Evolutionary conservation across 2,113 vertebrate genomes (phyloP).

Genomic region (Podocnemis expansa): DNA sequence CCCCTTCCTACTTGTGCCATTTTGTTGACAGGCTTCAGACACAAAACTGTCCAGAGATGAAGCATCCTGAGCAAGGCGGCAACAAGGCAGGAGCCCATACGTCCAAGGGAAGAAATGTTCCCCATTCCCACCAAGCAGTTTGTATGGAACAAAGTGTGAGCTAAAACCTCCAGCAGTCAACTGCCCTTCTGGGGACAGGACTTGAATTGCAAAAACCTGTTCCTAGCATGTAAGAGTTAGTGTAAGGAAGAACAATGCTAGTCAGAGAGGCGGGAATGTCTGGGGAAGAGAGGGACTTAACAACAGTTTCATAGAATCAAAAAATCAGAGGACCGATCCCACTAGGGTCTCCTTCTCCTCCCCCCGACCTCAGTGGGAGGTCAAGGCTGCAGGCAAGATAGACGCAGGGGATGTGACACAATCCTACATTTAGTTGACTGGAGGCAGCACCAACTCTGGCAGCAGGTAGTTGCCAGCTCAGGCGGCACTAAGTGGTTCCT

Average conservation of each 20-base stretch:
- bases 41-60: background rate
- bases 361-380: accelerated
- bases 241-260: background rate
- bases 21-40: accelerated
- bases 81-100: background rate
- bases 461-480: background rate
- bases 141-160: accelerated
- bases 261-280: accelerated
- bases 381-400: background rate
- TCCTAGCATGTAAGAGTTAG: background rate
- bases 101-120: accelerated
- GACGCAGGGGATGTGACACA: background rate
- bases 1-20: background rate
- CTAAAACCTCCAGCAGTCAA: background rate
- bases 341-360: background rate
- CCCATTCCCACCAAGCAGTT: background rate
- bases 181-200: background rate
- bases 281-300: background rate
- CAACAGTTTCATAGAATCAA: background rate
- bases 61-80: accelerated
- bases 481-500: accelerated
- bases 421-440: accelerated
- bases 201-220: background rate
- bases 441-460: accelerated
- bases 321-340: background rate